These are phyloP conservation scores for Apoda limacodes DNA, from an alignment of 2,888 invertebrate genomes.

Conservation along the genomic window DNA sequence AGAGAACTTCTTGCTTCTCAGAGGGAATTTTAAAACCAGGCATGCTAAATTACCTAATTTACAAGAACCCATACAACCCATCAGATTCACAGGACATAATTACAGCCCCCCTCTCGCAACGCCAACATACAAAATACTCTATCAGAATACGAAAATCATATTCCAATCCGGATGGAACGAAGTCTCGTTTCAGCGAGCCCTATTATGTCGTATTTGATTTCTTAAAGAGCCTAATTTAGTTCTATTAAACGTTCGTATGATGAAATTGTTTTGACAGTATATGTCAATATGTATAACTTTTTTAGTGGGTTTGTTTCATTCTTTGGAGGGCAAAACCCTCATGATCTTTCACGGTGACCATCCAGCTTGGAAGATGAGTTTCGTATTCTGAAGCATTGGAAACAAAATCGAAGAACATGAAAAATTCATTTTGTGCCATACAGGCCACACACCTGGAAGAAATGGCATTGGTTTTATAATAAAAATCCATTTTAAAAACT, in stretches of 20 bases:
- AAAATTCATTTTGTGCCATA: constrained; percentile 19
- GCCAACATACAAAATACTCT: constrained; percentile 1
- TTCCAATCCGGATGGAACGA: neutral
- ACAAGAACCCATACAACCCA: constrained; percentile 2
- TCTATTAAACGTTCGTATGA: constrained; percentile 14
- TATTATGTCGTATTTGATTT: too few relatives aligned
- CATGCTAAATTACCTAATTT: constrained; percentile 4
- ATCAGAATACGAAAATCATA: constrained; percentile 1
- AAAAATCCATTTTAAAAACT: constrained; percentile 17
- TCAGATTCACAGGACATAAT: constrained; percentile 4
- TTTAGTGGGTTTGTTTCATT: neutral
- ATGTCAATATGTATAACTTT: too few relatives aligned
- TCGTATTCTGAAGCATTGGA: constrained; percentile 18
- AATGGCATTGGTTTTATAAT: constrained; percentile 22
- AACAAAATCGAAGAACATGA: constrained; percentile 22
- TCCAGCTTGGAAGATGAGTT: too few relatives aligned
- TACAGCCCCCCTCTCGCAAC: constrained; percentile 1
- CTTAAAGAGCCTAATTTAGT: constrained; percentile 11
- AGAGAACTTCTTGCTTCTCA: constrained; percentile 9
- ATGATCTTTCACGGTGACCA: too few relatives aligned
- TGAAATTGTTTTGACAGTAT: constrained; percentile 16
- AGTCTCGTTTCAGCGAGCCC: too few relatives aligned
- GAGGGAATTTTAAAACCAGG: constrained; percentile 7
- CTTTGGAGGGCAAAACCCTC: too few relatives aligned
- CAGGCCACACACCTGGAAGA: constrained; percentile 18